Evolutionary conservation across 1,140 invertebrate genomes (phyloP), one percentile per base, ranked within the genome.

Genomic region (Hyles vespertilio): DNA sequence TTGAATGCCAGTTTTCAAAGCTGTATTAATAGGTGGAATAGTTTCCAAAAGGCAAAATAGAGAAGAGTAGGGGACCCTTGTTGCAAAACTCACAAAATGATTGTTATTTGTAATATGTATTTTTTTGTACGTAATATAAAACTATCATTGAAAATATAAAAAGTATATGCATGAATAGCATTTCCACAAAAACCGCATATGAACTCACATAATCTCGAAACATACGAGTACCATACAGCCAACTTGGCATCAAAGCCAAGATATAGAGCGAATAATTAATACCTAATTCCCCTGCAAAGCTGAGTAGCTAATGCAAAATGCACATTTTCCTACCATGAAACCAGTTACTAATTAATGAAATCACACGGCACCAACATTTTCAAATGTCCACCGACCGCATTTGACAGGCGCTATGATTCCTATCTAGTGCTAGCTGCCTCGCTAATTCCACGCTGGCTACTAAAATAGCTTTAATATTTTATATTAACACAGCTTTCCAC

Each of bases 391-490:
- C 45, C n/a, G 32, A 47, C 54, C 54, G 45, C 33, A 46, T n/a
- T 49, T 60, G 66, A 65, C 52, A 58, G 12, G 59, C 9, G 45
- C 59, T 68, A 68, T 68, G 54, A 52, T 59, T 51, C 43, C 44
- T 22, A 22, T 46, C 33, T n/a, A 54, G 66, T 66, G 71, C 66
- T 65, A 52, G 63, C 58, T 50, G 61, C 59, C 66, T 22, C 22
- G 22, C 22, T 67, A 74, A 74, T 71, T 65, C 69, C 58, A 55
- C 44, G 60, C 62, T 52, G 46, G 58, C 66, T 62, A 65, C 59
- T 70, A 69, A 69, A 74, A 67, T 62, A 60, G 56, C 58, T 47
- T 74, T 65, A 64, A 69, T 69, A 71, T 69, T 74, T 74, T 65
- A 74, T 69, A 59, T n/a, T 22, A 22, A 0, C 22, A 2, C 22